Conservation (phyloP, 2,797 vertebrate species). For the Masticophis lateralis region DNA sequence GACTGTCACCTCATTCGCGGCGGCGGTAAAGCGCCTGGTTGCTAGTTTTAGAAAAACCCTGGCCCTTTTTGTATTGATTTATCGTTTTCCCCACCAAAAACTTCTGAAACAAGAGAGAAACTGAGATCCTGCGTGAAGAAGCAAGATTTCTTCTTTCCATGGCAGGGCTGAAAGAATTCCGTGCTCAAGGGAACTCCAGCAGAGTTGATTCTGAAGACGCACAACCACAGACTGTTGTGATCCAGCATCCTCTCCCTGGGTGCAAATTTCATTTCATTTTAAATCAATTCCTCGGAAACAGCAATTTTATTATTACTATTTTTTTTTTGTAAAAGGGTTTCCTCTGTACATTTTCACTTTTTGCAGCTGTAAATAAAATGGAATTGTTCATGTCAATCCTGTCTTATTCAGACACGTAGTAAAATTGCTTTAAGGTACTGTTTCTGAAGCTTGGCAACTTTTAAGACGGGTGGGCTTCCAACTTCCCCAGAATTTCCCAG, state of each 20-base stretch:
- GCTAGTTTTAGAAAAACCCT: background rate
- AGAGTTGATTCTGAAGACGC: background rate
- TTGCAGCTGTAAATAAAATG: conserved; percentile 25
- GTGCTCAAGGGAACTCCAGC: no score
- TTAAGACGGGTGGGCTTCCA: background rate
- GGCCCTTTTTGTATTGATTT: background rate
- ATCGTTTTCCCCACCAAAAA: background rate
- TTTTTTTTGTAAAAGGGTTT: background rate
- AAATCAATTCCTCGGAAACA: background rate
- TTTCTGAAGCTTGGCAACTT: background rate
- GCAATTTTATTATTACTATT: no score
- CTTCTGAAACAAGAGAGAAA: background rate
- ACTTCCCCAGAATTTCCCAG: background rate
- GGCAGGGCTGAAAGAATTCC: no score
- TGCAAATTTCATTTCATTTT: background rate
- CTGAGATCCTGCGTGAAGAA: background rate
- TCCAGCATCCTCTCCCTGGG: background rate
- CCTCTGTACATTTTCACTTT: conserved; percentile 18
- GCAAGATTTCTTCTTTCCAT: background rate
- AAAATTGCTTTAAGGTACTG: background rate
- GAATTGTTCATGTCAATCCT: background rate
- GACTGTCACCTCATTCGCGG: no score
- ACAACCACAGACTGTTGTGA: background rate
- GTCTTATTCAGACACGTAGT: background rate
- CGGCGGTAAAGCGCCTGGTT: background rate